Conservation (phyloP, 2,113 vertebrate species). For the Corynorhinus townsendii region DNA sequence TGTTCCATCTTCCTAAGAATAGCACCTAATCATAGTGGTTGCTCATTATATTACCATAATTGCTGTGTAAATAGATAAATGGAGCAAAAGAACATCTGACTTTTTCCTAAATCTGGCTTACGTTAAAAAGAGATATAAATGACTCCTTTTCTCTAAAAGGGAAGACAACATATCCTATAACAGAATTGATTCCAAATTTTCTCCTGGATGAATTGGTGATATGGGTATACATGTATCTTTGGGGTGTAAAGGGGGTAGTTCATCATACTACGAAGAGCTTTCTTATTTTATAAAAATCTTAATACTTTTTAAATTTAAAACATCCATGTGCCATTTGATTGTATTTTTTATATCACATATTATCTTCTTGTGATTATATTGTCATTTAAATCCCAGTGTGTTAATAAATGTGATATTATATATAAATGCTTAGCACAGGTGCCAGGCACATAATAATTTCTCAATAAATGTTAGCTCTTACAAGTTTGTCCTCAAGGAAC, state of each 20-base stretch:
- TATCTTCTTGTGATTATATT: not conserved
- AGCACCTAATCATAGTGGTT: not conserved
- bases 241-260: not conserved
- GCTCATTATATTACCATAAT: not conserved
- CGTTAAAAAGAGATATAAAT: not conserved
- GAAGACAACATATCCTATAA: not conserved
- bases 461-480: not conserved
- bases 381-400: not conserved
- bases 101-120: not conserved
- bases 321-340: not conserved
- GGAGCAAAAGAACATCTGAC: not conserved
- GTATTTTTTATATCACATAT: not conserved
- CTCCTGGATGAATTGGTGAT: not conserved
- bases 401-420: not conserved
- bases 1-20: not conserved
- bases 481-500: slow-evolving; percentile 6
- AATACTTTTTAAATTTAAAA: not conserved
- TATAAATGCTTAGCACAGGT: not conserved
- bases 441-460: not conserved
- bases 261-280: not conserved
- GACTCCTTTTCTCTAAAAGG: not conserved
- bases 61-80: not conserved
- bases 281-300: not conserved
- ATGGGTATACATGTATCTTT: not conserved
- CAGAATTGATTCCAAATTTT: not conserved